Evolutionary conservation across 2,797 vertebrate genomes (phyloP).

Genomic region (Clamator glandarius): DNA sequence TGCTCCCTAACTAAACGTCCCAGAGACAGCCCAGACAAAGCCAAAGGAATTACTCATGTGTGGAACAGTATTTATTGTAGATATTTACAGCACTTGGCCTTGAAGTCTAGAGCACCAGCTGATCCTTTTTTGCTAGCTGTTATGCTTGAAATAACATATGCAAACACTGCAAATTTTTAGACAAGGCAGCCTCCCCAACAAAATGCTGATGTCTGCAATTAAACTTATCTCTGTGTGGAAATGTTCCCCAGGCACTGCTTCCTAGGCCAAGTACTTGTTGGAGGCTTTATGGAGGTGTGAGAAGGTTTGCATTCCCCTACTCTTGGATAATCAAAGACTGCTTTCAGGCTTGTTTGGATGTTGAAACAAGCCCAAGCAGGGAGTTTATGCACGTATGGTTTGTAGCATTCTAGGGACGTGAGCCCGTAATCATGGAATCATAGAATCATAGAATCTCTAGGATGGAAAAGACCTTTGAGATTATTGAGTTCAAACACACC

Average conservation of each 20-base stretch:
- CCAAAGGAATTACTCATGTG: slow-evolving; percentile 36
- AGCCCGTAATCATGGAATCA: background rate
- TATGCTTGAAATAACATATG: slow-evolving; percentile 35
- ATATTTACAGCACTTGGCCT: slow-evolving; percentile 42
- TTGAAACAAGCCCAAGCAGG: background rate
- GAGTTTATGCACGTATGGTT: background rate
- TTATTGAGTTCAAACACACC: no score
- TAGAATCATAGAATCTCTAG: no score
- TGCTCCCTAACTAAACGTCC: background rate
- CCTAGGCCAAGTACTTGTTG: slow-evolving; percentile 36
- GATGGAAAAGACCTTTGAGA: no score
- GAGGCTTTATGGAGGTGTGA: slow-evolving; percentile 37
- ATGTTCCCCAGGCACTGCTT: slow-evolving; percentile 34
- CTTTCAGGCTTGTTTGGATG: background rate
- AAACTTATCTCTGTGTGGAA: slow-evolving; percentile 54
- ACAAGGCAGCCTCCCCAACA: slow-evolving; percentile 2
- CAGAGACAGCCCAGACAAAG: background rate
- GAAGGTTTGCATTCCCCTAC: slow-evolving; percentile 35
- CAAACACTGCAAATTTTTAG: slow-evolving; percentile 3
- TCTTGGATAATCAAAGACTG: slow-evolving; percentile 29
- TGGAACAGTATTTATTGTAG: slow-evolving; percentile 6
- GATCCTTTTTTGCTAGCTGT: slow-evolving; percentile 49
- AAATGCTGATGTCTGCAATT: slow-evolving; percentile 57
- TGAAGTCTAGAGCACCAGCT: slow-evolving; percentile 31
- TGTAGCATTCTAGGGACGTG: background rate